phyloP scores from a whole-genome alignment of 2,888 invertebrate species.

The Yponomeuta malinellus region DNA sequence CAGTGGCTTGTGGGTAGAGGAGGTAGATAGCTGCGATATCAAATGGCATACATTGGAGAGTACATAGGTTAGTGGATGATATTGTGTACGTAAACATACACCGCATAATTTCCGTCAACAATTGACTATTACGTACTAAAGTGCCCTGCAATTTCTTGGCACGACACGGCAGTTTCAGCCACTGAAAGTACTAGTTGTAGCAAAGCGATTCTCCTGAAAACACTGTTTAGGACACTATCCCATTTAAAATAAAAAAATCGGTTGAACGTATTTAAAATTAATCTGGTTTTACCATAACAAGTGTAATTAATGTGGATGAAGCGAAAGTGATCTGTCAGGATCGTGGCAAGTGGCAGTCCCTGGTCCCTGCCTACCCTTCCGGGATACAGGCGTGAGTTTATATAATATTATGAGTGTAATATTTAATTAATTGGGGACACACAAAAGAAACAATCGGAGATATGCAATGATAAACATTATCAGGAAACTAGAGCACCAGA shows the following conservation, averaged over 20 bases:
- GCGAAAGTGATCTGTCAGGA: no score
- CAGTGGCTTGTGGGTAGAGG: background rate
- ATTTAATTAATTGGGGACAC: no score
- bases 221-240: background rate
- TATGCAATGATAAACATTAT: background rate
- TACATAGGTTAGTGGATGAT: background rate
- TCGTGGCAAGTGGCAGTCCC: no score
- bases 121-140: background rate
- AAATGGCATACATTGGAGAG: background rate
- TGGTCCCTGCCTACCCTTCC: no score
- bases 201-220: background rate
- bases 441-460: background rate
- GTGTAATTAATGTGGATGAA: no score
- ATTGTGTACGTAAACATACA: background rate
- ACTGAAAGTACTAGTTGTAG: background rate
- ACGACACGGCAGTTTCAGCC: background rate
- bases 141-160: conserved; percentile 3
- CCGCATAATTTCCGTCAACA: background rate
- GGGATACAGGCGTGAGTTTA: no score
- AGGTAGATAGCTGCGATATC: background rate
- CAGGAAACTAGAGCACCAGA: background rate
- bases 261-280: no score
- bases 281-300: no score
- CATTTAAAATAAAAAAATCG: no score
- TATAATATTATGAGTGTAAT: no score